These are phyloP conservation scores for Gallinago undulata DNA, from an alignment of 2,113 vertebrate genomes.

Conservation along the genomic window DNA sequence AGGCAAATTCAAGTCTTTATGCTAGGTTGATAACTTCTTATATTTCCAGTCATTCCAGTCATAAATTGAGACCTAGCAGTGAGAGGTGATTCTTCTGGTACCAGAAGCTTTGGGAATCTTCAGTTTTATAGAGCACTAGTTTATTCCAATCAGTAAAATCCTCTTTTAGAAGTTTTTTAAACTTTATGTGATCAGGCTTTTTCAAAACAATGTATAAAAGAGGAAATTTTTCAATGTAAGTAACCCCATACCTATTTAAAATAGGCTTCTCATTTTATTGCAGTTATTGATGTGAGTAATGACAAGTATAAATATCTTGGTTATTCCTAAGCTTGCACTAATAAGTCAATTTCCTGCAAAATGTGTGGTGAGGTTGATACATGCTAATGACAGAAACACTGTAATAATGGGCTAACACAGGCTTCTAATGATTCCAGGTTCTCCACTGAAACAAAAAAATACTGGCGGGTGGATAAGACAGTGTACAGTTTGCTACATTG, in stretches of 20 bases:
- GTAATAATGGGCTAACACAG: background rate
- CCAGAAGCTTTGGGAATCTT: background rate
- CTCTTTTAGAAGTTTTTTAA: background rate
- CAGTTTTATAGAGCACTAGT: background rate
- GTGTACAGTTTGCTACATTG: background rate
- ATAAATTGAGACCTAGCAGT: background rate
- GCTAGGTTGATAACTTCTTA: background rate
- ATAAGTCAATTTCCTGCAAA: background rate
- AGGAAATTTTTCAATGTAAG: background rate
- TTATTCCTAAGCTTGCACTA: background rate
- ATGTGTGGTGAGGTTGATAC: fast-evolving
- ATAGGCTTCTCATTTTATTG: background rate
- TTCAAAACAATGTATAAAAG: background rate
- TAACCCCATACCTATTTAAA: background rate
- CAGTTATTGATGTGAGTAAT: background rate
- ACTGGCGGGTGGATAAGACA: background rate
- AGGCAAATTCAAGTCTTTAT: background rate
- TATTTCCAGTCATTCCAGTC: background rate
- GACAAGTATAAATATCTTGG: background rate
- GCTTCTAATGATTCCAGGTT: background rate
- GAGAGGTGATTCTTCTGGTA: background rate
- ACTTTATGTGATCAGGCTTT: background rate
- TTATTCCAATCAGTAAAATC: background rate
- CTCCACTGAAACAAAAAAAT: background rate
- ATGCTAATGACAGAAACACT: background rate